Base-by-base conservation (phyloP, 2,888 invertebrate genomes). In the Hyppa rectilinea region DNA sequence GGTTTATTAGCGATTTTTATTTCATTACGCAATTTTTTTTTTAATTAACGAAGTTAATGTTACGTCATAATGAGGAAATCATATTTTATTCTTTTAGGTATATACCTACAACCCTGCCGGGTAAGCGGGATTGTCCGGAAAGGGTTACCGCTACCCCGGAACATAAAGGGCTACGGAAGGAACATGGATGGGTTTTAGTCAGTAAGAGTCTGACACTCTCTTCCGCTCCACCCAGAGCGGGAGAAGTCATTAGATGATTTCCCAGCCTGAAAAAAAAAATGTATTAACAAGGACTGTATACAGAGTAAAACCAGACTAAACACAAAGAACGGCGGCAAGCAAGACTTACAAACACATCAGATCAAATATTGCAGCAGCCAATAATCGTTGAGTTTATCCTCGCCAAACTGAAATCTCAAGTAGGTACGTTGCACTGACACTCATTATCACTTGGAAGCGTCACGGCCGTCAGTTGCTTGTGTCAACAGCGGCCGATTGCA, bases 401-500 rank as follows among this genome's bases (percentile, higher is more conserved):
- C 76, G 56, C 63, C 59, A 66, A 47, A 74, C 61, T 87, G 62
- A 87, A 88, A 87, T 90, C 87, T 89, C 87, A 88, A 91, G 91
- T 89, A 86, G 89, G 87, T 89, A 86, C 89, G 87, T 90, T 91
- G 90, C 89, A 91, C 90, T 89, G 89, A 88, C 87, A 89, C 87
- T 92, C 89, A 94, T 93, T 94, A 95, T 94, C 94, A 93, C 92
- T 92, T 89, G 85, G 88, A 89, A 87, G 86, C 91, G 92, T 92
- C 92, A 92, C 90, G 86, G 85, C 85, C 87, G 84, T 83, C 87
- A 86, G 91, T 91, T 91, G 89, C 89, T 92, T 94, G 88, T 94
- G 93, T 95, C 93, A 95, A 95, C 92, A 94, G 89, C 89, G 90
- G 62, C 90, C 93, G 93, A 94, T 93, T 94, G 94, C 95, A 95